A percentile compares a stretch with the other conserved stretches of the same genome.
Evolutionary conservation across 2,113 vertebrate species (phyloP).

Genomic region (Ophthalmolycus amberensis): DNA sequence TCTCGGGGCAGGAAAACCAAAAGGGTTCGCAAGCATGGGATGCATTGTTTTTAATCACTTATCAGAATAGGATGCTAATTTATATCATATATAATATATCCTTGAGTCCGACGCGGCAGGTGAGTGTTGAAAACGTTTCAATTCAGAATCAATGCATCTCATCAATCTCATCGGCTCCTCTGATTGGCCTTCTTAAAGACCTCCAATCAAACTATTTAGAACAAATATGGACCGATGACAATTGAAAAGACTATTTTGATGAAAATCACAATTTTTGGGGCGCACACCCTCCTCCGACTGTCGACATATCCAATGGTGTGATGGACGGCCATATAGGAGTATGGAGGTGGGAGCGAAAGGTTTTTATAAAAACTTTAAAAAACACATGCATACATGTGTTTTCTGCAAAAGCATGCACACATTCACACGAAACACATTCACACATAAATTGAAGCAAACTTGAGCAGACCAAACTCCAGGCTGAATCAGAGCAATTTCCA

Average conservation of each 20-base stretch:
- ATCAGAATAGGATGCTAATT: too few relatives aligned
- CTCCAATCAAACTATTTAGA: too few relatives aligned
- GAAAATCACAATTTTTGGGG: neutral
- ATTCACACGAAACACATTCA: constrained; percentile 4
- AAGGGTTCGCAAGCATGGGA: too few relatives aligned
- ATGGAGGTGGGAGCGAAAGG: neutral
- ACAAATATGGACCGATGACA: too few relatives aligned
- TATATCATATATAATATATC: too few relatives aligned
- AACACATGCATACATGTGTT: neutral
- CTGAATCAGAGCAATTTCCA: constrained; percentile 40
- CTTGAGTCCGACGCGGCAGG: too few relatives aligned
- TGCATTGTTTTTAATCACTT: too few relatives aligned
- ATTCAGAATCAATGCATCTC: too few relatives aligned
- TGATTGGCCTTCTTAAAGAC: too few relatives aligned
- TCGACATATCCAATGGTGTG: neutral
- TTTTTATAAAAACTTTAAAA: neutral
- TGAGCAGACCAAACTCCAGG: constrained; percentile 9
- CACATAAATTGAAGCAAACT: constrained; percentile 27
- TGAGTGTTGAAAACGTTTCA: too few relatives aligned
- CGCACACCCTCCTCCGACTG: neutral
- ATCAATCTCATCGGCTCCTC: too few relatives aligned
- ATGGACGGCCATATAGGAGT: neutral
- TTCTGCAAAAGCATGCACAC: neutral
- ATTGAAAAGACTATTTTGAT: neutral
- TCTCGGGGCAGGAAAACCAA: too few relatives aligned